These are phyloP conservation scores for Pipistrellus nathusii DNA, from an alignment of 2,797 vertebrate genomes.

Conservation along the genomic window DNA sequence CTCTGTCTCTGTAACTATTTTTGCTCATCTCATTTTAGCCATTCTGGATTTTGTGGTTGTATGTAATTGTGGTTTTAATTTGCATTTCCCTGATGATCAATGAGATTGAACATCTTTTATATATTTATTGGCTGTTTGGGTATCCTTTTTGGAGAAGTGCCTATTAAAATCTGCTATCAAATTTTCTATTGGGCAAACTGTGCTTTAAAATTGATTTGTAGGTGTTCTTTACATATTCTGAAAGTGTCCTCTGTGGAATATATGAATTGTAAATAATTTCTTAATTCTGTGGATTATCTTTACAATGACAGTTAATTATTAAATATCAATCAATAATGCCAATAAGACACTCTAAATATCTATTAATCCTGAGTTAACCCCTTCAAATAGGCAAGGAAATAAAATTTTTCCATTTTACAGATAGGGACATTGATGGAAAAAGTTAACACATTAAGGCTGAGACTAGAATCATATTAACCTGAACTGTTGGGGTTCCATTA, in stretches of 20 bases:
- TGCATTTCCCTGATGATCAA: not conserved
- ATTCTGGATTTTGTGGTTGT: not conserved
- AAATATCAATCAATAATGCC: not conserved
- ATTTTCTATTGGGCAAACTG: constrained; percentile 4
- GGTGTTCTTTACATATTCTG: not conserved
- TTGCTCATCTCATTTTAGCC: not conserved
- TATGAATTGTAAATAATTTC: not conserved
- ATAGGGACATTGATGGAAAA: not conserved
- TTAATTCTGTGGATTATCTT: not conserved
- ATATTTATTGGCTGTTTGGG: constrained; percentile 48
- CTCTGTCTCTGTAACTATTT: too few species aligned
- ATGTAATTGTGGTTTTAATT: constrained; percentile 20
- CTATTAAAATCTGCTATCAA: constrained; percentile 37
- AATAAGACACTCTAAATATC: not conserved
- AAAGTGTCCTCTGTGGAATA: not conserved
- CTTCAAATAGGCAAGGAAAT: not conserved
- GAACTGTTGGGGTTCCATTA: constrained; percentile 7
- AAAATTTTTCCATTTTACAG: constrained; percentile 24
- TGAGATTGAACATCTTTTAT: constrained; percentile 21
- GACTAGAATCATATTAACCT: not conserved
- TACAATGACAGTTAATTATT: constrained; percentile 8
- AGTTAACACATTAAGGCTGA: not conserved
- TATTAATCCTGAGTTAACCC: not conserved
- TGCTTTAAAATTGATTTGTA: constrained; percentile 43
- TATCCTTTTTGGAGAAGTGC: not conserved